These are phyloP conservation scores for Sesia apiformis DNA, from an alignment of 2,888 invertebrate genomes.

Conservation along the genomic window DNA sequence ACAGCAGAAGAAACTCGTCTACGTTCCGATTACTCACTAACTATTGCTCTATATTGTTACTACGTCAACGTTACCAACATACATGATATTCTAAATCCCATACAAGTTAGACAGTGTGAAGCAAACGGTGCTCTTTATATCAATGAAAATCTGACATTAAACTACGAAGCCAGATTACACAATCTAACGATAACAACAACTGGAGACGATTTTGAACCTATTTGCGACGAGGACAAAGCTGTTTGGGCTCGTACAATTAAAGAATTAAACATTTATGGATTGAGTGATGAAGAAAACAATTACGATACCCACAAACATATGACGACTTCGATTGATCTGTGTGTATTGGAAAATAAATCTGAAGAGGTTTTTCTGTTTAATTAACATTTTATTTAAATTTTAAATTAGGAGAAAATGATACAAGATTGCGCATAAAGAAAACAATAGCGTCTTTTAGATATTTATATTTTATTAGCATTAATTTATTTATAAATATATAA, in stretches of 20 bases:
- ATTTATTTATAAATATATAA: too few species aligned
- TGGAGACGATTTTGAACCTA: constrained; percentile 27
- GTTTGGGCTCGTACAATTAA: constrained; percentile 27
- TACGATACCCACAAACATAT: constrained; percentile 43
- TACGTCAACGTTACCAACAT: not conserved
- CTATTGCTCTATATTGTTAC: constrained; percentile 43
- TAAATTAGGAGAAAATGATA: not conserved
- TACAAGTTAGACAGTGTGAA: constrained; percentile 12
- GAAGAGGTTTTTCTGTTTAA: constrained; percentile 11
- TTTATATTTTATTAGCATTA: too few species aligned
- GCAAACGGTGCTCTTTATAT: constrained; percentile 45
- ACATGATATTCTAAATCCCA: not conserved
- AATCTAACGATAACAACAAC: constrained; percentile 25
- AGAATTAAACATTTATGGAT: constrained; percentile 46
- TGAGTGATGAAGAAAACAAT: constrained; percentile 45
- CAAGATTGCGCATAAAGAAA: not conserved
- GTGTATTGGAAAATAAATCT: constrained; percentile 19
- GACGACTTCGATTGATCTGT: constrained; percentile 30
- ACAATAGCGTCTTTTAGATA: too few species aligned
- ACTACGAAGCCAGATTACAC: constrained; percentile 30
- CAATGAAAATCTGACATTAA: constrained; percentile 26
- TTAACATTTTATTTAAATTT: not conserved
- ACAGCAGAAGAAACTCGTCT: constrained; percentile 43
- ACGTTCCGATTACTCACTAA: constrained; percentile 32
- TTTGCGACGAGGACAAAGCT: constrained; percentile 26